phyloP scores from a whole-genome alignment of 2,113 vertebrate species.

The Hymenochirus boettgeri region DNA sequence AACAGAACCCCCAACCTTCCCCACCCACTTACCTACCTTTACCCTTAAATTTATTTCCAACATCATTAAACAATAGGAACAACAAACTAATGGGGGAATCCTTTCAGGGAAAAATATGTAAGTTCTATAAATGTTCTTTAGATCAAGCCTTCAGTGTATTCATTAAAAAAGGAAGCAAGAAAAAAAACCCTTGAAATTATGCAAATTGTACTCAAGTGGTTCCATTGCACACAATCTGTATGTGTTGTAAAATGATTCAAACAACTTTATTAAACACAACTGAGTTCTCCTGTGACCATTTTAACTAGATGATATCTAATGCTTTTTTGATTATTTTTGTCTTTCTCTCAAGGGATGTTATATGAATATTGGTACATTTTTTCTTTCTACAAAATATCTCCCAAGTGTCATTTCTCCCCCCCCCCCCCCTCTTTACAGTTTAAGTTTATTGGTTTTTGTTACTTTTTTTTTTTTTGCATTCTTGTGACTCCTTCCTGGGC shows the following conservation, averaged over 20 bases:
- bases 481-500: conserved; percentile 17
- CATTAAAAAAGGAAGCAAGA: background rate
- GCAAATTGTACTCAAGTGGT: conserved; percentile 26
- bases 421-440: conserved; percentile 24
- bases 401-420: too few relatives aligned
- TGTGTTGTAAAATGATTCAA: conserved; percentile 32
- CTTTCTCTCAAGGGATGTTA: conserved; percentile 19
- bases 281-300: conserved; percentile 30
- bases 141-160: conserved; percentile 17
- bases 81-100: conserved; percentile 8
- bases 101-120: conserved; percentile 15
- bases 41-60: conserved; percentile 32
- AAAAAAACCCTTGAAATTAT: conserved; percentile 4
- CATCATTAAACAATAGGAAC: conserved; percentile 12
- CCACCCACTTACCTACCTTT: background rate
- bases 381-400: conserved; percentile 30
- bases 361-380: conserved; percentile 21
- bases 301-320: conserved; percentile 13
- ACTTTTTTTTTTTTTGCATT: conserved; percentile 17
- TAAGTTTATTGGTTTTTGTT: conserved; percentile 31
- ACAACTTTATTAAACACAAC: conserved; percentile 25
- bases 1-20: background rate
- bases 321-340: background rate
- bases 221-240: conserved; percentile 13
- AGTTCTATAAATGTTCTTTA: conserved; percentile 15